Evolutionary conservation across 2,113 vertebrate genomes (phyloP).

Genomic region (Struthidea cinerea): DNA sequence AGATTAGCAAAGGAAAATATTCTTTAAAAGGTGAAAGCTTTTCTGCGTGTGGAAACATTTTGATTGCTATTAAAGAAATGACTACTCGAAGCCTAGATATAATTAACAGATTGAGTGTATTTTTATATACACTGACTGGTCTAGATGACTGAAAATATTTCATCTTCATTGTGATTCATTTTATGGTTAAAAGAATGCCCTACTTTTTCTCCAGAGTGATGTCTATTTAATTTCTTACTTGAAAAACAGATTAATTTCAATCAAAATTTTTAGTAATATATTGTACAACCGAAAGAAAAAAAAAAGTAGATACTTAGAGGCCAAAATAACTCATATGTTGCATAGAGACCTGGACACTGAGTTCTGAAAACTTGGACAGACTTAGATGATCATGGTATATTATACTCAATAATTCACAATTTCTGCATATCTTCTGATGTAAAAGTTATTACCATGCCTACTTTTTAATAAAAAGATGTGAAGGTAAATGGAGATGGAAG

Average conservation of each 20-base stretch:
- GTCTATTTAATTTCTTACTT: slow-evolving; percentile 19
- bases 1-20: neutral
- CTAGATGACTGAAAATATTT: neutral
- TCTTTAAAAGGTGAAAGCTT: neutral
- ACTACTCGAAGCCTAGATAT: neutral
- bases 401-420: slow-evolving; percentile 11
- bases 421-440: neutral
- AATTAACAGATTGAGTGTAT: neutral
- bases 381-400: neutral
- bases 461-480: slow-evolving; percentile 48
- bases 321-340: neutral
- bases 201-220: neutral
- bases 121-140: neutral
- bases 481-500: neutral
- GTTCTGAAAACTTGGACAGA: neutral
- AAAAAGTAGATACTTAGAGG: neutral
- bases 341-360: neutral
- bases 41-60: neutral
- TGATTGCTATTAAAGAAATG: neutral
- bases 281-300: neutral
- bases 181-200: neutral
- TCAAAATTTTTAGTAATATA: neutral
- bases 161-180: slow-evolving; percentile 17
- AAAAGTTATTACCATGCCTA: slow-evolving; percentile 10
- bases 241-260: slow-evolving; percentile 26